phyloP scores from a whole-genome alignment of 1,140 invertebrate genomes.

The Dolichoris vasculosae region DNA sequence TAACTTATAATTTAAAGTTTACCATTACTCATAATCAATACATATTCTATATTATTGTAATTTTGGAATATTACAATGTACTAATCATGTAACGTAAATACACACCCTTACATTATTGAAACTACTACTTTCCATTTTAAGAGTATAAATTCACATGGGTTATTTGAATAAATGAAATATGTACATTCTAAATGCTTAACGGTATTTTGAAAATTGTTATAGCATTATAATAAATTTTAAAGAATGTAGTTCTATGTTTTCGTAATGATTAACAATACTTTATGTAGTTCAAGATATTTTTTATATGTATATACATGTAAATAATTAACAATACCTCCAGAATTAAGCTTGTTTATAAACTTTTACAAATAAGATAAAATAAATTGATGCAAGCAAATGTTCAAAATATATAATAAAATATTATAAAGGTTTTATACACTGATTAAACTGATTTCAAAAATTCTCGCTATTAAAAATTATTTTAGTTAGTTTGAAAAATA shows the following conservation, averaged over 20 bases:
- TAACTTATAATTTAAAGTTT: constrained; percentile 26
- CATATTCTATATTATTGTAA: constrained; percentile 28
- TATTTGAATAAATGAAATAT: constrained; percentile 51
- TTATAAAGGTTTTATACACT: constrained; percentile 25
- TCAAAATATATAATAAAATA: constrained; percentile 42
- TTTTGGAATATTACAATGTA: constrained; percentile 23
- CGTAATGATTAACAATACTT: constrained; percentile 44
- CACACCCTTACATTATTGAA: constrained; percentile 15
- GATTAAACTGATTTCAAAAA: constrained; percentile 23
- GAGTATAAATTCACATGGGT: constrained; percentile 27
- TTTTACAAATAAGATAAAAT: constrained; percentile 31
- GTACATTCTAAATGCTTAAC: constrained; percentile 47
- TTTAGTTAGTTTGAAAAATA: constrained; percentile 38
- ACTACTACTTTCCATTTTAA: constrained; percentile 28
- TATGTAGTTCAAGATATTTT: constrained; percentile 37
- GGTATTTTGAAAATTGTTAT: constrained; percentile 34
- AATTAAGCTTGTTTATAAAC: constrained; percentile 33
- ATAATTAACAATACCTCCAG: constrained; percentile 42
- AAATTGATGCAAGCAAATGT: constrained; percentile 18
- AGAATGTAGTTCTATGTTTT: constrained; percentile 33
- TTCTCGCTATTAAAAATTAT: constrained; percentile 34
- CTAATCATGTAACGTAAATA: constrained; percentile 17
- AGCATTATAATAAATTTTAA: constrained; percentile 41
- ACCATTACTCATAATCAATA: constrained; percentile 14
- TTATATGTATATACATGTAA: constrained; percentile 41